Base-by-base conservation (phyloP, 2,113 vertebrate species). In the Ailuropoda melanoleuca region DNA sequence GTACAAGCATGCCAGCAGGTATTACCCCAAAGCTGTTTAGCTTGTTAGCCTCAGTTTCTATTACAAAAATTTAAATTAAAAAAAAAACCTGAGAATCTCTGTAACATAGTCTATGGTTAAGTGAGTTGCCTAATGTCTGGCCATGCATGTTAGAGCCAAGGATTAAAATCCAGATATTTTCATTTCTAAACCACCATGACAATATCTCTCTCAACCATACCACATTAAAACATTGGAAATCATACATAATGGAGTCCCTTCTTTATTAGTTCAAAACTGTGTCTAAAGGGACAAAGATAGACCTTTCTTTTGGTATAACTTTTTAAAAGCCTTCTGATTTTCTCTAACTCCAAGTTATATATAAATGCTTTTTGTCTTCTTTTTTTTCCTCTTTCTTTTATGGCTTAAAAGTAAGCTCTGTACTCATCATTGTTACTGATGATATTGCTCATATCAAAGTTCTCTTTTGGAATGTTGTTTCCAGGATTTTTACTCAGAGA, bases 401-500 rank as follows among this genome's bases (percentile, higher is more conserved):
- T 34, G 15, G 34, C 10, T 97, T 95, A 94, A 97, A 98, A 90
- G 58, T 93, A 94, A 98, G 85, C 88, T 62, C 48, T 34, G 50
- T 97, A 23, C 24, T 17, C 94, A 80, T 97, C 94, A 90, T 84
- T 60, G 1, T 77, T 97, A 94, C 50, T 95, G 81, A 92, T 85
- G 60, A 50, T 97, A 66, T 97, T 78, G 34, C 0, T 0, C 56
- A 56, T 93, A 96, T 80, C 50, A 55, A 64, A 92, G 13, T 12
- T 81, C 72, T 96, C 68, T 97, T 98, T 97, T 80, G 92, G 92
- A 83, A 98, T 98, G 50, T 93, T 89, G 31, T 86, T 98, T 97
- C 88, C 78, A 92, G 85, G 15, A 34, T 58, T 90, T 81, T 96
- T 92, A 18, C 39, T 90, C 39, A 92, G 90, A 97, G 77, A 94